Conservation (phyloP, 1,140 invertebrate species). For the Lysiphlebus fabarum region DNA sequence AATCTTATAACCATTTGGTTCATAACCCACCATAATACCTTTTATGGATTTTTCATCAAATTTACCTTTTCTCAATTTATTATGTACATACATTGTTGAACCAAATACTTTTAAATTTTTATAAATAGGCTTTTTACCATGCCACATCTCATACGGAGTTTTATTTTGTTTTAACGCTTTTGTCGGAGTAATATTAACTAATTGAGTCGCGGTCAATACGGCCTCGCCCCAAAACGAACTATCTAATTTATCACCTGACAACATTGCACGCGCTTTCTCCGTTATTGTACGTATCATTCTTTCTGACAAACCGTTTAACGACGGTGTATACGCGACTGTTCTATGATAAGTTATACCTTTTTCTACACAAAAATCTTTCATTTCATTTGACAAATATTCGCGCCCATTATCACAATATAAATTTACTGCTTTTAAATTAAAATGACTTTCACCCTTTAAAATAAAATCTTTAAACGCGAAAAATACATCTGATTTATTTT, state of each 20-base stretch:
- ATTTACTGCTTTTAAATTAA: slow-evolving; percentile 6
- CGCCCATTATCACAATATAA: slow-evolving; percentile 17
- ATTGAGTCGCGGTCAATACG: slow-evolving; percentile 37
- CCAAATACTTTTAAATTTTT: slow-evolving; percentile 54
- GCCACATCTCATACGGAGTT: slow-evolving; percentile 54
- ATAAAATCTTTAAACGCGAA: slow-evolving; percentile 10
- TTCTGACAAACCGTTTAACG: slow-evolving; percentile 32
- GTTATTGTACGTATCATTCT: slow-evolving; percentile 49
- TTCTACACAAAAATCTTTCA: slow-evolving; percentile 11
- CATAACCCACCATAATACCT: slow-evolving; percentile 47
- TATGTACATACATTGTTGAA: slow-evolving; percentile 46
- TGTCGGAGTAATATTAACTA: slow-evolving; percentile 34
- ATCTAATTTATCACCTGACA: slow-evolving; percentile 34
- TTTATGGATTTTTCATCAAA: slow-evolving; percentile 48
- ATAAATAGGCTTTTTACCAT: slow-evolving; percentile 48
- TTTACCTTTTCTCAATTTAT: slow-evolving; percentile 46
- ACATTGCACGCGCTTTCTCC: slow-evolving; percentile 44
- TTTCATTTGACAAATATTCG: slow-evolving; percentile 15
- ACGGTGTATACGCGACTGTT: slow-evolving; percentile 13
- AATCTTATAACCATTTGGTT: slow-evolving; percentile 49
- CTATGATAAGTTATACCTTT: slow-evolving; percentile 19
- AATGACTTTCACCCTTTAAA: slow-evolving; percentile 1
- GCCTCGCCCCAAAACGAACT: slow-evolving; percentile 48
- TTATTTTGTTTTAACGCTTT: slow-evolving; percentile 38
- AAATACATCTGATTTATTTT: slow-evolving; percentile 23